Evolutionary conservation across 1,140 invertebrate species (phyloP).

Genomic region (Gyrodactylus salaris): DNA sequence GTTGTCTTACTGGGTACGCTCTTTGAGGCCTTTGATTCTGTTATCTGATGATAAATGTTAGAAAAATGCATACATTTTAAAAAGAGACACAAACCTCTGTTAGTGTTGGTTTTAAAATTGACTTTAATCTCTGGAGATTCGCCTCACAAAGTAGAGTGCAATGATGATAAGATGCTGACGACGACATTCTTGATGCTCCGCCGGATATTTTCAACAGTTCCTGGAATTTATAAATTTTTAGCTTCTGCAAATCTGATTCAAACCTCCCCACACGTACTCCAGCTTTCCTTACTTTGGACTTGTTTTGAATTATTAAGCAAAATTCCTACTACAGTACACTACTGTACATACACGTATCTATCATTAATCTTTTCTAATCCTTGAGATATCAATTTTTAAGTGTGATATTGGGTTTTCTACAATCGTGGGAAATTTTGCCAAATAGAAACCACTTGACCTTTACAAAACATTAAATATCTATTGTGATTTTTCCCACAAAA

Average conservation of each 20-base stretch:
- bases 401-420: background rate
- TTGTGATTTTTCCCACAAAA: too few species aligned
- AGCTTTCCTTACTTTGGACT: too few species aligned
- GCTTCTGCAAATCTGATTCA: too few species aligned
- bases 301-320: too few species aligned
- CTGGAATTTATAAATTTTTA: slow-evolving; percentile 44
- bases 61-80: background rate
- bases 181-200: slow-evolving; percentile 52
- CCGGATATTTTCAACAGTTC: slow-evolving; percentile 35
- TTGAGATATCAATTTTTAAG: background rate
- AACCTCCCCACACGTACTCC: too few species aligned
- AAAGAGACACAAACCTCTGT: background rate
- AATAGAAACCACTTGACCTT: too few species aligned
- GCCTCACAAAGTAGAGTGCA: slow-evolving; percentile 55
- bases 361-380: too few species aligned
- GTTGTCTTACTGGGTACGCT: background rate
- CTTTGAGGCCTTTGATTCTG: background rate
- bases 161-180: slow-evolving; percentile 55
- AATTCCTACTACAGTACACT: too few species aligned
- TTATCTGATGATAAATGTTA: background rate
- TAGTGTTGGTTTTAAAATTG: background rate
- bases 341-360: too few species aligned
- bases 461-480: too few species aligned
- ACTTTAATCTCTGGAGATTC: slow-evolving; percentile 32
- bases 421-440: too few species aligned